Percentiles rank a stretch among this genome's conserved stretches.
Conservation (phyloP, 2,888 invertebrate species). For the Pardosa pseudoannulata region DNA sequence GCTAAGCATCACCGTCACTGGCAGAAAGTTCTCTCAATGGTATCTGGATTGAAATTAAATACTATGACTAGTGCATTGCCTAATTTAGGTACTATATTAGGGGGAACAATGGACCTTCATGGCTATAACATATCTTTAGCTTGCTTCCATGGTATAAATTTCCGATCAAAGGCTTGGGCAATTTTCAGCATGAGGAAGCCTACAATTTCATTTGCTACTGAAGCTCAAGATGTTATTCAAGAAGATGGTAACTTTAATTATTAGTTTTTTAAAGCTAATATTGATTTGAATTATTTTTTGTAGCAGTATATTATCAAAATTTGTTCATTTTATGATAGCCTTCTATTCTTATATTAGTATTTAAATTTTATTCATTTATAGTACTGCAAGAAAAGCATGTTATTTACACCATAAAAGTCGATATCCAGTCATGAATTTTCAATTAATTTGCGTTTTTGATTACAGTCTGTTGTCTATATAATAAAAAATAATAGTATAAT, state of each 20-base stretch:
- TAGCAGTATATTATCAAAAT: no score
- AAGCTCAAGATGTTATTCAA: constrained; percentile 86
- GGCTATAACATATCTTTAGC: constrained; percentile 92
- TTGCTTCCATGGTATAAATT: constrained; percentile 98
- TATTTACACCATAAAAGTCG: no score
- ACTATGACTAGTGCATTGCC: constrained; percentile 79
- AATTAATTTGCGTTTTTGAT: no score
- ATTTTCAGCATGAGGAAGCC: constrained; percentile 95
- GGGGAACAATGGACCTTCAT: constrained; percentile 84
- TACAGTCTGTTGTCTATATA: no score
- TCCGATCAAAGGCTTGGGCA: constrained; percentile 97
- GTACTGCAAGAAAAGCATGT: no score
- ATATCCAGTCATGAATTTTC: no score
- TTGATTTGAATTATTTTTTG: no score
- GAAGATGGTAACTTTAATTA: constrained; percentile 69
- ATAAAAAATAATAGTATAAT: no score
- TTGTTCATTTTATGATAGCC: no score
- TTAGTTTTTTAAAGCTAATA: no score
- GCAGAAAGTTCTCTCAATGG: constrained; percentile 90
- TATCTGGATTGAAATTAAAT: constrained; percentile 87
- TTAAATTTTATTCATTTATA: no score
- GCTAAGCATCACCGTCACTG: constrained; percentile 92
- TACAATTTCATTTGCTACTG: constrained; percentile 93
- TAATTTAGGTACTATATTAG: constrained; percentile 87
- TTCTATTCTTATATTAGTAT: no score